Conservation (phyloP, 2,113 vertebrate species). For the Seriola dumerili region DNA sequence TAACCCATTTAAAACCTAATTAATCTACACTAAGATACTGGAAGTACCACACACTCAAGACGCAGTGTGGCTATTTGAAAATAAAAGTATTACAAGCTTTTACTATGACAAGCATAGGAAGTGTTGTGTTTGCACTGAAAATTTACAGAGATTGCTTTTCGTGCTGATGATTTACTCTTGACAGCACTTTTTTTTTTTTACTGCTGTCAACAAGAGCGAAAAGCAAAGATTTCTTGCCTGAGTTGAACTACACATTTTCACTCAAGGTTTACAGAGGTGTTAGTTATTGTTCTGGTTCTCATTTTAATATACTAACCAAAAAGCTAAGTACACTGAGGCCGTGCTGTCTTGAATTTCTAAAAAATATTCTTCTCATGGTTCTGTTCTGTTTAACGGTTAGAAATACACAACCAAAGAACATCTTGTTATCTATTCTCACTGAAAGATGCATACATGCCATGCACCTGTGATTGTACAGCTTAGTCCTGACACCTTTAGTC, state of each 20-base stretch:
- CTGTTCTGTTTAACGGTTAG: not conserved
- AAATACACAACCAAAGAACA: slow-evolving; percentile 15
- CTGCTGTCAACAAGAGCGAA: not conserved
- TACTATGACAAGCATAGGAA: not conserved
- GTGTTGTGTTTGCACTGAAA: not conserved
- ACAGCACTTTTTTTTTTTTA: not conserved
- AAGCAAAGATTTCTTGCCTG: not conserved
- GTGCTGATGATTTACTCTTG: not conserved
- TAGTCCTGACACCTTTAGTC: not conserved
- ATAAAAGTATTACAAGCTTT: not conserved
- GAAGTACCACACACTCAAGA: not conserved
- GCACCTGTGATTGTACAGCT: not conserved
- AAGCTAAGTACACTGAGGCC: not conserved
- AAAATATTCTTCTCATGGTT: not conserved
- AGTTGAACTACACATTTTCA: slow-evolving; percentile 4
- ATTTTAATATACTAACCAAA: not conserved
- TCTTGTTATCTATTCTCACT: not conserved
- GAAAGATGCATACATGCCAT: not conserved
- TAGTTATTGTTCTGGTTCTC: not conserved
- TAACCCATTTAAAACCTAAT: too few relatives aligned
- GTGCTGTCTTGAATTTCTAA: not conserved
- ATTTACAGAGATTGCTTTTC: not conserved
- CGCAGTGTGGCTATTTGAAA: not conserved
- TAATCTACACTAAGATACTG: not conserved
- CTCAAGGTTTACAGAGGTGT: not conserved